Evolutionary conservation across 2,113 vertebrate genomes (phyloP).

Genomic region (Arvicanthis niloticus): DNA sequence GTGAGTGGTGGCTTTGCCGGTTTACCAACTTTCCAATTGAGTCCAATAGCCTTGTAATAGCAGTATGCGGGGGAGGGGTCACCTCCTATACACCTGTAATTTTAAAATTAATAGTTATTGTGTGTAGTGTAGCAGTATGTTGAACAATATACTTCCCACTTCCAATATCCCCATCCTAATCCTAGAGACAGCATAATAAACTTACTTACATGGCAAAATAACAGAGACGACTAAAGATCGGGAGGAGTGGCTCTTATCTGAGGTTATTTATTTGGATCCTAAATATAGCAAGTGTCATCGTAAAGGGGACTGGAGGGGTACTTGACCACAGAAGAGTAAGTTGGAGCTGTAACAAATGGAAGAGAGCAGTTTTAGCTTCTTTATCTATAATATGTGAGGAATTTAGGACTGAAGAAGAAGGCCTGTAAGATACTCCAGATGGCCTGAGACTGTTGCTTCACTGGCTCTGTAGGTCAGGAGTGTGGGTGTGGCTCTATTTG

Average conservation of each 20-base stretch:
- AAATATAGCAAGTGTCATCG: neutral
- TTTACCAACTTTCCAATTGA: neutral
- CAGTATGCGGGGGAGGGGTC: neutral
- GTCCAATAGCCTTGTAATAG: neutral
- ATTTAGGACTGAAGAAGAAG: neutral
- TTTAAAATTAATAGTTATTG: neutral
- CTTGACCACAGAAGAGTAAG: neutral
- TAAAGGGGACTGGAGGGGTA: neutral
- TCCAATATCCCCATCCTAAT: neutral
- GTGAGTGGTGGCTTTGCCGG: neutral
- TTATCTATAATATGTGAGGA: neutral
- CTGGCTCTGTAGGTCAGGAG: neutral
- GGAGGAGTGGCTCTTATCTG: neutral
- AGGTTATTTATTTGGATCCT: neutral
- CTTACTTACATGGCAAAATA: neutral
- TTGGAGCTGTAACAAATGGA: neutral
- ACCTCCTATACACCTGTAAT: rapidly evolving
- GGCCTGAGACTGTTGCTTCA: neutral
- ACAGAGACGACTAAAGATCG: neutral
- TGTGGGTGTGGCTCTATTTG: rapidly evolving
- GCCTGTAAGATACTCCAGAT: neutral
- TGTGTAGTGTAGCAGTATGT: neutral
- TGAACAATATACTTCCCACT: neutral
- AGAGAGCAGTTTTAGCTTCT: neutral
- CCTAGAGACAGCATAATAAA: neutral